These are phyloP conservation scores for Perca flavescens DNA, from an alignment of 2,113 vertebrate genomes.

Conservation along the genomic window DNA sequence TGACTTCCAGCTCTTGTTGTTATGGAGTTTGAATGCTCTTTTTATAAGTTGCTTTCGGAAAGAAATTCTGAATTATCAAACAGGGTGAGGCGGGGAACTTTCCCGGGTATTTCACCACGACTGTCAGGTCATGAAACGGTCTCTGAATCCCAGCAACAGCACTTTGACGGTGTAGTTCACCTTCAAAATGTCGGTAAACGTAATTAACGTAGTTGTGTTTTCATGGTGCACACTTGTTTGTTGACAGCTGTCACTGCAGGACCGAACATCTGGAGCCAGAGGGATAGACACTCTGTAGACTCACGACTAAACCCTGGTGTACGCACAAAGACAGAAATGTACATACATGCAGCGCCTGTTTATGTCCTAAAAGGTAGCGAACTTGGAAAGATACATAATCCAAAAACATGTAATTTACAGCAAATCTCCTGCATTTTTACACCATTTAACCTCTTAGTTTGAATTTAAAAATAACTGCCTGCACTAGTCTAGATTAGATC, in stretches of 20 bases:
- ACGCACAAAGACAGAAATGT: not conserved
- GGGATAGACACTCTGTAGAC: not conserved
- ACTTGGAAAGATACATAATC: no score
- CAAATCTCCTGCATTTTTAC: no score
- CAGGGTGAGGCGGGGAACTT: not conserved
- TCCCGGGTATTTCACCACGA: not conserved
- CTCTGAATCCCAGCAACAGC: not conserved
- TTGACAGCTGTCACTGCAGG: constrained; percentile 1
- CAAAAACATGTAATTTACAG: no score
- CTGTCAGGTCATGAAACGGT: no score
- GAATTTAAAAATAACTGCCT: no score
- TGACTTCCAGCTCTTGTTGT: not conserved
- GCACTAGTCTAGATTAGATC: no score
- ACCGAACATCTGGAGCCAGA: constrained; percentile 23
- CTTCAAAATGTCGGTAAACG: not conserved
- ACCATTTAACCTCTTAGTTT: no score
- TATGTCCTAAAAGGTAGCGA: no score
- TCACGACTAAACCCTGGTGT: not conserved
- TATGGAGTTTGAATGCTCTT: not conserved
- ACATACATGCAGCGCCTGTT: not conserved
- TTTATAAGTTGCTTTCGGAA: not conserved
- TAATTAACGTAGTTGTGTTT: constrained; percentile 1
- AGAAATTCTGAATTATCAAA: not conserved
- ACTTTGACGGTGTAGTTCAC: not conserved
- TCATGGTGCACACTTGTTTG: not conserved